Percentiles rank a stretch among this genome's conserved stretches.
These are phyloP conservation scores for Chymomyza caudatula DNA, from an alignment of 2,888 invertebrate genomes.

Conservation along the genomic window DNA sequence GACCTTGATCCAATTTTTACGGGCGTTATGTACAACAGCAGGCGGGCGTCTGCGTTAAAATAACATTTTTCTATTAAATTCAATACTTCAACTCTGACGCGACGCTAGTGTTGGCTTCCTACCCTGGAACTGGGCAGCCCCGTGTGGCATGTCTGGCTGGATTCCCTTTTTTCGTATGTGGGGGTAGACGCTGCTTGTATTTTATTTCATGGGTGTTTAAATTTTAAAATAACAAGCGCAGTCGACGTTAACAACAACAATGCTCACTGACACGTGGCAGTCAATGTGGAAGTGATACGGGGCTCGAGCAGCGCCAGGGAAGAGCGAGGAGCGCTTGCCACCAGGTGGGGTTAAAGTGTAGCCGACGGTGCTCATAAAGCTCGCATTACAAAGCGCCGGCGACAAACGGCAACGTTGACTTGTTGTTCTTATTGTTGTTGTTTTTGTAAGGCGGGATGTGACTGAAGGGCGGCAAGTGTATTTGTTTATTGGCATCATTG, in stretches of 20 bases:
- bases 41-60: conserved; percentile 62
- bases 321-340: conserved; percentile 24
- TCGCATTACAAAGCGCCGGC: conserved; percentile 36
- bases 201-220: conserved; percentile 73
- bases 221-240: conserved; percentile 71
- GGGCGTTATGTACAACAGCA: conserved; percentile 32
- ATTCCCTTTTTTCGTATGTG: conserved; percentile 1
- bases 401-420: conserved; percentile 26
- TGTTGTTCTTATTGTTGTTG: conserved; percentile 30
- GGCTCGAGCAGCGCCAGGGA: conserved; percentile 12
- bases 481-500: conserved; percentile 68
- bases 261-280: conserved; percentile 62
- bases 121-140: no score
- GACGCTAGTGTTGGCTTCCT: not conserved
- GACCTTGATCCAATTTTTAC: conserved; percentile 65
- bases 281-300: conserved; percentile 9
- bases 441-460: not conserved
- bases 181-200: conserved; percentile 24
- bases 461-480: conserved; percentile 44
- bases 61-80: conserved; percentile 70
- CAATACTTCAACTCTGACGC: conserved; percentile 54
- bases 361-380: conserved; percentile 46
- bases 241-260: conserved; percentile 24
- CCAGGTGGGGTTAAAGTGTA: conserved; percentile 54
- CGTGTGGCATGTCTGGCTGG: not conserved